Base-by-base conservation (phyloP, 2,797 vertebrate genomes). In the Knipowitschia caucasica region DNA sequence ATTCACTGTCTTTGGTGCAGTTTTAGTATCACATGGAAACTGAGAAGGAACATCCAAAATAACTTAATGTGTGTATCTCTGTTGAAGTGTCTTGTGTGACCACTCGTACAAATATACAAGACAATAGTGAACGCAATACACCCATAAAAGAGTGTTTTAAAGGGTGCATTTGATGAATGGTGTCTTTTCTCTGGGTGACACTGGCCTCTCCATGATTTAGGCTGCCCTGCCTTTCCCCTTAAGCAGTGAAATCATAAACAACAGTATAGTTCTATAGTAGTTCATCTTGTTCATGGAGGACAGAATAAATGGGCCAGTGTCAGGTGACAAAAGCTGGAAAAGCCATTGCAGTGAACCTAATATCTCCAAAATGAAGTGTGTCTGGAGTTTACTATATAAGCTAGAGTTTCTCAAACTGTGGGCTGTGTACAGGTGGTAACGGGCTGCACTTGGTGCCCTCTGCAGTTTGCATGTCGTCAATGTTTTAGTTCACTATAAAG, bases 281-380 rank as follows among this genome's bases (percentile, higher is more conserved):
- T 90, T 89, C 89, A 90, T 91, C 86, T 91, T 85, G 70, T 83
- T 49, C 46, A 21, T 50, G 72, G 66, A 60, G 87, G 88, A 89
- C 86, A 89, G 84, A 86, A 91, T 91, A 89, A 91, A 91, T 91
- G 88, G 88, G 89, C 82, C 69, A 88, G 89, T 89, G 81, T 92
- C 89, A 81, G 65, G 84, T 92, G 88, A 89, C 90, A 86, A 86
- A 76, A 64, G 73, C 86, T 91, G 89, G 88, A 90, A 91, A 92
- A 90, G 77, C 77, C 88, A 88, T 84, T 55, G 77, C 81, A 84
- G 85, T 82, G 86, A 88, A 89, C 64, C 65, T 80, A 78, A 87
- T 74, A 80, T 61, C 67, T 81, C 81, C 67, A 73, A 71, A 84
- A 70, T 42, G 60, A 55, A 57, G 67, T 7, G 39, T 73, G 71